Evolutionary conservation across 2,888 invertebrate genomes (phyloP).

Genomic region (Torymus aiolomorphi): DNA sequence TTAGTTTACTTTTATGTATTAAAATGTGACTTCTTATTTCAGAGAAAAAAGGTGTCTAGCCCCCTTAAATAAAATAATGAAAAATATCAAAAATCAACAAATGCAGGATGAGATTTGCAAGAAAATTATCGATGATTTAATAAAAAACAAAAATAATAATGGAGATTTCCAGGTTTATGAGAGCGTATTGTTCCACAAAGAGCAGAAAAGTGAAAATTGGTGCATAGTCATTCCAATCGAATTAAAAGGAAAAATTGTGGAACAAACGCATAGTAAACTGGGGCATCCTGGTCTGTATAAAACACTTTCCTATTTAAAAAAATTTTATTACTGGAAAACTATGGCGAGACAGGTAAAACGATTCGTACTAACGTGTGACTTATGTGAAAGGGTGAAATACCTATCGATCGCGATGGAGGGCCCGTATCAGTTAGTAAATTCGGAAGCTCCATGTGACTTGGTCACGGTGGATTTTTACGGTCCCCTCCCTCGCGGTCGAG

Average conservation of each 20-base stretch:
- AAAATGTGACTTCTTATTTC: no score
- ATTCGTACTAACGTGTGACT: slow-evolving; percentile 1
- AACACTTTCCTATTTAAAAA: no score
- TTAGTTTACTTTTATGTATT: no score
- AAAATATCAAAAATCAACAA: not conserved
- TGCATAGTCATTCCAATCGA: not conserved
- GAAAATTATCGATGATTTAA: not conserved
- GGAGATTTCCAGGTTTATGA: not conserved
- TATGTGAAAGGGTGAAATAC: slow-evolving; percentile 6
- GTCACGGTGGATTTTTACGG: slow-evolving; percentile 51
- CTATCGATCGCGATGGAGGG: no score
- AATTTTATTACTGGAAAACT: no score
- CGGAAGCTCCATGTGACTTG: slow-evolving; percentile 2
- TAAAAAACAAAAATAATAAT: not conserved
- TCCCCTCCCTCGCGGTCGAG: slow-evolving; percentile 44
- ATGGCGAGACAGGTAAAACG: no score
- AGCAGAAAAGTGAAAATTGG: not conserved
- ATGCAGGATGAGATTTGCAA: no score
- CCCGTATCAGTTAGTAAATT: not conserved
- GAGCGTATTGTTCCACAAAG: not conserved
- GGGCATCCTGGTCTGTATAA: not conserved
- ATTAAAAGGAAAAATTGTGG: not conserved
- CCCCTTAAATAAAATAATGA: not conserved
- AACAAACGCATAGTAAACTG: not conserved
- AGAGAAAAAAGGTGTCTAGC: no score